These are phyloP conservation scores for Drosophila mayaguana DNA, from an alignment of 2,888 invertebrate species.

Conservation along the genomic window DNA sequence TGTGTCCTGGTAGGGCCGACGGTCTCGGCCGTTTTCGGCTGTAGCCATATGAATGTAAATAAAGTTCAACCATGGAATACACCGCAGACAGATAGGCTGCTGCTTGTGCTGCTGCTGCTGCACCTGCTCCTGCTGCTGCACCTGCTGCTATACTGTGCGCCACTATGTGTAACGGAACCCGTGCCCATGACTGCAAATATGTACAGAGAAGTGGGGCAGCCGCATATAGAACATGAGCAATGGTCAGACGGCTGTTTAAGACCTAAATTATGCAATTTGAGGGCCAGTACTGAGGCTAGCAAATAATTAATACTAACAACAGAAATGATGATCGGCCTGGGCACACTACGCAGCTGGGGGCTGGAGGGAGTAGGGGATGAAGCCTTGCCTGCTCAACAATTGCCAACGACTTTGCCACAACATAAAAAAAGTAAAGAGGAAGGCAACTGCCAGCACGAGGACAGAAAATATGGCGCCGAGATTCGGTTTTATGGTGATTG, in stretches of 20 bases:
- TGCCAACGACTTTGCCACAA: constrained; percentile 49
- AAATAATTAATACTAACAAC: constrained; percentile 75
- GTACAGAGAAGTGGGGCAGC: constrained; percentile 18
- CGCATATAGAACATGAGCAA: constrained; percentile 9
- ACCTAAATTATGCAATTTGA: constrained; percentile 44
- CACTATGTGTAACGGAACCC: constrained; percentile 51
- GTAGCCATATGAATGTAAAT: constrained; percentile 69
- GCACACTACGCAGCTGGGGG: neutral
- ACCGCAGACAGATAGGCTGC: constrained; percentile 64
- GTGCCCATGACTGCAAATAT: constrained; percentile 17
- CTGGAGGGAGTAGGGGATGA: neutral
- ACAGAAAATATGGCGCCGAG: constrained; percentile 55
- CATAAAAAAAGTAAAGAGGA: constrained; percentile 7
- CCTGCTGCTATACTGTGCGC: constrained; percentile 29
- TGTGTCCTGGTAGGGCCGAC: neutral
- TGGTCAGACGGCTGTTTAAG: constrained; percentile 31
- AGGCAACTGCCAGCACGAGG: constrained; percentile 17
- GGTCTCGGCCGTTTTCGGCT: neutral
- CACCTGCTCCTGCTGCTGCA: constrained; percentile 2
- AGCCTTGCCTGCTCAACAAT: constrained; percentile 56
- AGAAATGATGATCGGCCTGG: constrained; percentile 44
- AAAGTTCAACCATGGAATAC: constrained; percentile 72
- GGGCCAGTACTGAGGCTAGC: constrained; percentile 44
- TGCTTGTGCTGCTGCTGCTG: constrained; percentile 21
- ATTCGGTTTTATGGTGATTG: constrained; percentile 72